These are phyloP conservation scores for Xylocampa areola DNA, from an alignment of 2,888 invertebrate species.

Conservation along the genomic window DNA sequence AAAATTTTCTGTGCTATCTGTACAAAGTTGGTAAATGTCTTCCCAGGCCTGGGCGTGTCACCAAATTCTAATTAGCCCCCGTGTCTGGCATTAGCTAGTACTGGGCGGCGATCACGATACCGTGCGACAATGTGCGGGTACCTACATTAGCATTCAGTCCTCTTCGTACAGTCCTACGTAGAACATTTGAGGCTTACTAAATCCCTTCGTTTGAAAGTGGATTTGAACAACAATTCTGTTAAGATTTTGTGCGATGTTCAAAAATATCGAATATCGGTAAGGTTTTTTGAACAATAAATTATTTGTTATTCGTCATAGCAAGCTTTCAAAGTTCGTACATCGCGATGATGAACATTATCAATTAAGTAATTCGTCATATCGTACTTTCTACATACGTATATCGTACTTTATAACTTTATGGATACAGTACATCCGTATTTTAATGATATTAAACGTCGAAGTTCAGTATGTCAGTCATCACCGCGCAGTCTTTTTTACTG, in stretches of 20 bases:
- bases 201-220: background rate
- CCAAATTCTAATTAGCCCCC: constrained; percentile 87
- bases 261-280: background rate
- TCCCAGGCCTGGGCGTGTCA: constrained; percentile 79
- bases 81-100: constrained; percentile 86
- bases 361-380: no score
- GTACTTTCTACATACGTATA: no score
- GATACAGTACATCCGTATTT: no score
- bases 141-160: constrained; percentile 36
- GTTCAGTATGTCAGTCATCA: no score
- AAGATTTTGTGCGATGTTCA: background rate
- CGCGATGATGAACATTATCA: no score
- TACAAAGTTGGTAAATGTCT: constrained; percentile 78
- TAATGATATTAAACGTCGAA: no score
- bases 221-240: background rate
- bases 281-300: background rate
- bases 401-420: no score
- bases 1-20: constrained; percentile 61
- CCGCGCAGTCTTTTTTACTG: no score
- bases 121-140: constrained; percentile 58
- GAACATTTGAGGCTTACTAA: constrained; percentile 8
- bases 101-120: constrained; percentile 72
- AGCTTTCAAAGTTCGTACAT: no score
- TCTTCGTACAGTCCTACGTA: constrained; percentile 12
- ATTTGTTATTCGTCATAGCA: no score